Evolutionary conservation across 2,888 invertebrate genomes (phyloP).

Genomic region (Eupithecia subumbrata): DNA sequence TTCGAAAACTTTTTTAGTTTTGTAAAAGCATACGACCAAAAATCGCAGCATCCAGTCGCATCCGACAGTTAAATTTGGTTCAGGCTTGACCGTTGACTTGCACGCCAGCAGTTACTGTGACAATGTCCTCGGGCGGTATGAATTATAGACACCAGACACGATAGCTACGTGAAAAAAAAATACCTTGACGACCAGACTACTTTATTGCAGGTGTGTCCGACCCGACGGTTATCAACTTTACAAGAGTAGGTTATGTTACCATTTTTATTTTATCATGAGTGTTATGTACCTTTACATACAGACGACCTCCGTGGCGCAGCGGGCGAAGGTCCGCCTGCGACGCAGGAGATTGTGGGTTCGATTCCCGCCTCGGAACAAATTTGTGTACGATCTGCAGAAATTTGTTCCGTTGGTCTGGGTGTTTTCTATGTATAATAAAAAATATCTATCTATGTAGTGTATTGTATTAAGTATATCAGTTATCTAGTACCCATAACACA

Average conservation of each 20-base stretch:
- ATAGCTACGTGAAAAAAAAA: slow-evolving; percentile 49
- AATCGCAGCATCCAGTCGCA: slow-evolving; percentile 18
- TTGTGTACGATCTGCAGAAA: too few species aligned
- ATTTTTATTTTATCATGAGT: background rate
- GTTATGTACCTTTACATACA: background rate
- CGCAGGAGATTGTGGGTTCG: too few species aligned
- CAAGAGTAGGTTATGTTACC: background rate
- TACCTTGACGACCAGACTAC: slow-evolving; percentile 55
- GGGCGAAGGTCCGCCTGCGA: too few species aligned
- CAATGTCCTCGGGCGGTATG: slow-evolving; percentile 62
- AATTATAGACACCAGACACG: slow-evolving; percentile 61
- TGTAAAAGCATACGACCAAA: slow-evolving; percentile 21
- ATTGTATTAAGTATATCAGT: too few species aligned
- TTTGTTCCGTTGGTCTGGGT: too few species aligned
- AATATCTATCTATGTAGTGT: too few species aligned
- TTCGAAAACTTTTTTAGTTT: background rate
- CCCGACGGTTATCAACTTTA: slow-evolving; percentile 13
- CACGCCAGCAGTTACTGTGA: slow-evolving; percentile 52
- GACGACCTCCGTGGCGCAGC: too few species aligned
- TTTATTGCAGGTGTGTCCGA: slow-evolving; percentile 49
- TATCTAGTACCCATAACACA: too few species aligned
- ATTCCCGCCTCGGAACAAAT: too few species aligned
- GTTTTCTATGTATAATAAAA: too few species aligned
- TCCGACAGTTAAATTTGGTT: slow-evolving; percentile 20
- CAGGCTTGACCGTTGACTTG: slow-evolving; percentile 30